Conservation (phyloP, 2,888 invertebrate species). For the Platynereis dumerilii region DNA sequence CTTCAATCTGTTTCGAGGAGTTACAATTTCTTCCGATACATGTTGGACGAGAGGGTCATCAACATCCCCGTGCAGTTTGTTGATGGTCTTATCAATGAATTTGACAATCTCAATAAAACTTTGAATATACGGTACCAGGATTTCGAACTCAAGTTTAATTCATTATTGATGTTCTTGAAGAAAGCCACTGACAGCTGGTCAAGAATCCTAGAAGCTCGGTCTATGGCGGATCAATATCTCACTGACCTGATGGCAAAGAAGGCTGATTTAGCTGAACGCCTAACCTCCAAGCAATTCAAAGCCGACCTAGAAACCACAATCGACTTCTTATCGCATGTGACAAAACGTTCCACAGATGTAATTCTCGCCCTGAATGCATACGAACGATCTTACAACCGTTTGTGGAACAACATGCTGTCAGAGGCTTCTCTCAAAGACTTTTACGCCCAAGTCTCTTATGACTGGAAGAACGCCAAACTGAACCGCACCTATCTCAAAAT, state of each 20-base stretch:
- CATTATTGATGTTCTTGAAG: background rate
- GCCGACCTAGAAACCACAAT: background rate
- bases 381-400: background rate
- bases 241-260: background rate
- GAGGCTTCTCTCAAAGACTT: slow-evolving; percentile 3
- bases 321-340: background rate
- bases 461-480: background rate
- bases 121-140: background rate
- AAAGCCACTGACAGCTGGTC: slow-evolving; percentile 3
- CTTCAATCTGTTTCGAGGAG: slow-evolving; percentile 11
- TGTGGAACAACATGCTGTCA: background rate
- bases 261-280: background rate
- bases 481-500: background rate
- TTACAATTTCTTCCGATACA: slow-evolving; percentile 15
- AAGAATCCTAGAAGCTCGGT: background rate
- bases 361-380: background rate
- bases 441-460: slow-evolving; percentile 6
- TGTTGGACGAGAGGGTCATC: background rate
- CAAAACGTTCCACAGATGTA: background rate
- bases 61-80: background rate
- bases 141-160: background rate
- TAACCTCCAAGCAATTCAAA: background rate
- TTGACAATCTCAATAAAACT: background rate
- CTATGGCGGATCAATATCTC: background rate
- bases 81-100: background rate